Conservation (phyloP, 2,113 vertebrate species). For the Tragelaphus strepsiceros region DNA sequence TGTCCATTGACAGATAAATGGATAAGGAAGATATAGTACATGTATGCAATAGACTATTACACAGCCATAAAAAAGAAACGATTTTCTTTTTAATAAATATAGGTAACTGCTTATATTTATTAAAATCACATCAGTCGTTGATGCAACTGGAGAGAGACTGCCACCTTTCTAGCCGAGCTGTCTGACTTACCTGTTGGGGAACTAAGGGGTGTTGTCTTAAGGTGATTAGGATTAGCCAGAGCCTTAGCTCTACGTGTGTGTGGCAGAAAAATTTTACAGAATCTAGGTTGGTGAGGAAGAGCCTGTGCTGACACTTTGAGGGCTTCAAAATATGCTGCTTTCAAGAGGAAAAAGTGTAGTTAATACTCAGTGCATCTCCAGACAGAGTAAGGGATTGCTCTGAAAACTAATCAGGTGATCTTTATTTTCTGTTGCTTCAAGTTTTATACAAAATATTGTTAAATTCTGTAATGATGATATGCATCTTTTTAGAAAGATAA, state of each 20-base stretch:
- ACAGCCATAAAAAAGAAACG: neutral
- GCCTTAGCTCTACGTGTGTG: neutral
- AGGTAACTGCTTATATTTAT: slow-evolving; percentile 11
- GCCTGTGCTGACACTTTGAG: slow-evolving; percentile 41
- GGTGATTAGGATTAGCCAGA: neutral
- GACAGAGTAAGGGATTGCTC: slow-evolving; percentile 64
- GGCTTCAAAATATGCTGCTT: slow-evolving; percentile 44
- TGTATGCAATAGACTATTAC: neutral
- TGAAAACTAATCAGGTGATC: slow-evolving; percentile 75
- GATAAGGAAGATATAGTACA: neutral
- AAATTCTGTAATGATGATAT: slow-evolving; percentile 70
- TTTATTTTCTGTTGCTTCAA: slow-evolving; percentile 73
- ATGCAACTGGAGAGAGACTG: neutral
- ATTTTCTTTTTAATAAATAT: too few relatives aligned
- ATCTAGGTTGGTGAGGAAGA: neutral
- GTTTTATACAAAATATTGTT: slow-evolving; percentile 75
- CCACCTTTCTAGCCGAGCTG: neutral
- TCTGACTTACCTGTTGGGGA: neutral
- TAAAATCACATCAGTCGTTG: neutral
- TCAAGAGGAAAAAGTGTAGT: neutral
- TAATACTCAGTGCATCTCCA: neutral
- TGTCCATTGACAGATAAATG: neutral
- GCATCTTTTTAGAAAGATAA: slow-evolving; percentile 67
- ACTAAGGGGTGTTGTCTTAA: slow-evolving; percentile 31
- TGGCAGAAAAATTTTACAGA: neutral